A percentile compares a stretch with the other conserved stretches of the same genome.
phyloP scores from a whole-genome alignment of 2,113 vertebrate species.

The Tursiops truncatus region DNA sequence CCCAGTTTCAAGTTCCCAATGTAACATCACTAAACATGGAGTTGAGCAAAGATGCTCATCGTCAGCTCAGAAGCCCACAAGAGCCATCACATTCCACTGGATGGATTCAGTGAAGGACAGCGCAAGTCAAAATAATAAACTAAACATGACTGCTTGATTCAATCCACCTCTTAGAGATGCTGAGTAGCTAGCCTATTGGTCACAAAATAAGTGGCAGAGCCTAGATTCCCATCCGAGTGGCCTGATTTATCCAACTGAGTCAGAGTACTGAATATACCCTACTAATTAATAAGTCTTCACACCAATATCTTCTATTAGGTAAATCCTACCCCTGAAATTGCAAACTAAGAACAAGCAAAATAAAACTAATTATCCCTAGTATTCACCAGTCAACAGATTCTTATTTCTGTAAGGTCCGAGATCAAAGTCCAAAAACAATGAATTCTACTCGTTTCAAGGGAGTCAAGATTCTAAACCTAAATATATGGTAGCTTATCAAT shows the following conservation, averaged over 20 bases:
- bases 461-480: neutral
- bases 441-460: neutral
- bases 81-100: neutral
- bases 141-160: neutral
- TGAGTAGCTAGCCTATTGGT: neutral
- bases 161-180: neutral
- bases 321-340: neutral
- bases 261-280: rapidly evolving
- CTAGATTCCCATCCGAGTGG: neutral
- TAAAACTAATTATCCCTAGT: neutral
- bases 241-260: neutral
- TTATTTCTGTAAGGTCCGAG: neutral
- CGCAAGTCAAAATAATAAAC: neutral
- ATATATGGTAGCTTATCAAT: neutral
- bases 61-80: neutral
- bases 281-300: neutral
- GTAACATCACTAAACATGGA: neutral
- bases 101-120: neutral
- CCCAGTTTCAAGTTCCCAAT: neutral
- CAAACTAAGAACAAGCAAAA: neutral
- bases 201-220: neutral
- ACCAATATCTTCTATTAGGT: neutral
- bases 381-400: neutral
- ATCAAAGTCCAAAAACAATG: neutral
- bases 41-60: neutral